Percentiles rank a stretch among this genome's conserved stretches.
phyloP scores from a whole-genome alignment of 2,113 vertebrate genomes.

The Plecturocebus donacophilus region DNA sequence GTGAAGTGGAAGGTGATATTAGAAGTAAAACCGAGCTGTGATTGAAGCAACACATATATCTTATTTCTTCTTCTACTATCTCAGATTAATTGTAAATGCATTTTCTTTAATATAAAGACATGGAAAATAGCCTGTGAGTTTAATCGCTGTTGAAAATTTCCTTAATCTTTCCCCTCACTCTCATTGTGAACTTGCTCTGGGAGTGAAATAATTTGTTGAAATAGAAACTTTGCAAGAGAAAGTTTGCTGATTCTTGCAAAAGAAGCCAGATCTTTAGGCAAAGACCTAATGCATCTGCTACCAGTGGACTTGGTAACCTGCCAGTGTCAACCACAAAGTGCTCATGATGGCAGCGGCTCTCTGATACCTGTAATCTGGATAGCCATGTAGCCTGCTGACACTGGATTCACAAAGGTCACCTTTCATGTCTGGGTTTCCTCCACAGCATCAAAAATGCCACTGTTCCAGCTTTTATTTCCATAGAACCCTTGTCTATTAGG shows the following conservation, averaged over 20 bases:
- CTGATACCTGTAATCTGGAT: not conserved
- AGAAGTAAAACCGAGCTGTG: not conserved
- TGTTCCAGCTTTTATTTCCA: not conserved
- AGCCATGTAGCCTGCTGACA: not conserved
- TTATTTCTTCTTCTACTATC: not conserved
- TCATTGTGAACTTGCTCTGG: not conserved
- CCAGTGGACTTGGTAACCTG: conserved; percentile 2
- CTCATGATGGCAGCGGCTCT: not conserved
- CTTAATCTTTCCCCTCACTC: not conserved
- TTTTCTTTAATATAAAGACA: not conserved
- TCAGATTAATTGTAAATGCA: not conserved
- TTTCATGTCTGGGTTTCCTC: not conserved
- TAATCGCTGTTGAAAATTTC: not conserved
- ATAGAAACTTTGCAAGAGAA: not conserved
- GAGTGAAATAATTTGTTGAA: not conserved
- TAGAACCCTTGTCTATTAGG: fast-evolving
- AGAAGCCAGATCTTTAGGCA: conserved; percentile 15
- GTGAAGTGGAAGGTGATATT: not conserved
- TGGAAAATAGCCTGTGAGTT: not conserved
- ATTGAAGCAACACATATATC: not conserved
- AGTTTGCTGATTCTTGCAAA: not conserved
- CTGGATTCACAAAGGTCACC: not conserved
- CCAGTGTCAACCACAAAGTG: conserved; percentile 1
- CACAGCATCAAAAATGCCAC: not conserved
- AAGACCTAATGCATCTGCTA: not conserved